Conservation (phyloP, 2,888 invertebrate genomes). For the Argyresthia goedartella region DNA sequence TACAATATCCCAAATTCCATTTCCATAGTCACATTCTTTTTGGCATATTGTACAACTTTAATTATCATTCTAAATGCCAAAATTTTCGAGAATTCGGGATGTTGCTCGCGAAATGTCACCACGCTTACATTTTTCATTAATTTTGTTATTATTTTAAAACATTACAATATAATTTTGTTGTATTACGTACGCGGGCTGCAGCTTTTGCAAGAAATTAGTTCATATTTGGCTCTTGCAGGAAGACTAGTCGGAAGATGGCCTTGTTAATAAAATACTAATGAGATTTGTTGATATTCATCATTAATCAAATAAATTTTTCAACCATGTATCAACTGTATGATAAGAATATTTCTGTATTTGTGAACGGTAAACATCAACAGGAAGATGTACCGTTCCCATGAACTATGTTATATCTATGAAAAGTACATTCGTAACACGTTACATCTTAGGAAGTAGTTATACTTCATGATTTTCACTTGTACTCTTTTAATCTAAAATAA, state of each 20-base stretch:
- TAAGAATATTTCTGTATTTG: too few species aligned
- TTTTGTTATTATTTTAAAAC: conserved; percentile 66
- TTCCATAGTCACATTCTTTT: conserved; percentile 15
- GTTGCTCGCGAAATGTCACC: conserved; percentile 31
- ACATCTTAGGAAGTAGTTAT: too few species aligned
- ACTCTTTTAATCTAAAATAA: too few species aligned
- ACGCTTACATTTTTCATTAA: conserved; percentile 63
- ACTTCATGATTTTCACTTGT: too few species aligned
- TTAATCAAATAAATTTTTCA: too few species aligned
- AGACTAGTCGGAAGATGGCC: conserved; percentile 54
- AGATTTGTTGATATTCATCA: too few species aligned
- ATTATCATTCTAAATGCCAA: neutral
- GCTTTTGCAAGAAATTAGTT: neutral
- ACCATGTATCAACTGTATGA: too few species aligned
- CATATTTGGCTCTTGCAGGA: conserved; percentile 42
- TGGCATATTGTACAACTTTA: too few species aligned
- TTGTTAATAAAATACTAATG: neutral
- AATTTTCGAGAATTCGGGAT: conserved; percentile 25
- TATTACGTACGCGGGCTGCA: conserved; percentile 40
- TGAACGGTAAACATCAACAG: too few species aligned
- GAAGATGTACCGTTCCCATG: too few species aligned
- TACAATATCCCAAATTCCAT: conserved; percentile 28
- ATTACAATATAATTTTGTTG: conserved; percentile 68
- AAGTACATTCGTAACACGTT: too few species aligned
- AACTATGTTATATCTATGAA: too few species aligned